Conservation (phyloP, 2,113 vertebrate species). For the Macroglossus sobrinus region DNA sequence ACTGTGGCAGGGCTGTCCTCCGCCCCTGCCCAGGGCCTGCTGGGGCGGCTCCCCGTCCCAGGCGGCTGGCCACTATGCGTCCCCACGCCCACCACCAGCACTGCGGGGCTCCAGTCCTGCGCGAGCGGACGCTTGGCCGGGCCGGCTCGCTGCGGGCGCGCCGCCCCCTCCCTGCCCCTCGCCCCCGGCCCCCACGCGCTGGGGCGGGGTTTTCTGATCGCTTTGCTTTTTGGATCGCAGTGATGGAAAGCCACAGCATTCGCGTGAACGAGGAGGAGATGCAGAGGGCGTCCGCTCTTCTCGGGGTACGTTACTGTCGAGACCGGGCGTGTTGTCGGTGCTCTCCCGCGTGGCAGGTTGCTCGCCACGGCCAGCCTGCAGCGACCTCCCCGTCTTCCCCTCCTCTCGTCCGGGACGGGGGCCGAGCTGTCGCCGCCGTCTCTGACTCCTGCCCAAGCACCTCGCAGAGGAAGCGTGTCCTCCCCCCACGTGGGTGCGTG, state of each 20-base stretch:
- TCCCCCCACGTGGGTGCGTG: rapidly evolving
- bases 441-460: neutral
- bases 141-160: rapidly evolving
- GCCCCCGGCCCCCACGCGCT: no score
- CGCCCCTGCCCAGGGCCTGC: neutral
- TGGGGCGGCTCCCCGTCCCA: rapidly evolving
- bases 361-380: rapidly evolving
- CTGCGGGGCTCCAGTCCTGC: rapidly evolving
- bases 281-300: constrained; percentile 88
- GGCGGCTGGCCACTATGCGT: rapidly evolving
- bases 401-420: neutral
- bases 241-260: constrained; percentile 91
- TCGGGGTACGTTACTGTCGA: constrained; percentile 83
- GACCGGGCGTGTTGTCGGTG: neutral
- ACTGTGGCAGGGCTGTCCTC: neutral
- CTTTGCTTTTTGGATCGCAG: constrained; percentile 79
- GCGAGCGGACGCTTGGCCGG: rapidly evolving
- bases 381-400: neutral
- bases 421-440: neutral
- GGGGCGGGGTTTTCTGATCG: neutral
- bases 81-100: rapidly evolving
- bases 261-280: constrained; percentile 88
- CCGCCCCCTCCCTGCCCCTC: neutral
- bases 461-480: neutral
- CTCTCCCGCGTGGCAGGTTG: neutral